Conservation (phyloP, 2,113 vertebrate genomes). For the Cyanistes caeruleus region DNA sequence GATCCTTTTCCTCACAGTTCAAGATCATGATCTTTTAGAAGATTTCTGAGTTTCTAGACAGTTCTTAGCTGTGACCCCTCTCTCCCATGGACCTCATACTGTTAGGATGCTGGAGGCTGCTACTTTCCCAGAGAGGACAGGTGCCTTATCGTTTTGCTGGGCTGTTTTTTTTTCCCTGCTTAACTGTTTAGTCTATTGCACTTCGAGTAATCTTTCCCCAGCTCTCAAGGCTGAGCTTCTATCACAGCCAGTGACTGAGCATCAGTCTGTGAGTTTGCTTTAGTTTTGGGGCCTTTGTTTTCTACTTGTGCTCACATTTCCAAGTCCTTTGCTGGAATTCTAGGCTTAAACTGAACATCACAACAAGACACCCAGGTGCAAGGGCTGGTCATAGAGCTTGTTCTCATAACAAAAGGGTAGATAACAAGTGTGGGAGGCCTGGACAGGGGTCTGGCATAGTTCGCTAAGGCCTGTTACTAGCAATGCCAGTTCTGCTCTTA, state of each 20-base stretch:
- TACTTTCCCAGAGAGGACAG: neutral
- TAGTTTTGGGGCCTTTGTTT: neutral
- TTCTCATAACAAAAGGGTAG: neutral
- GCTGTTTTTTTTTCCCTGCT: neutral
- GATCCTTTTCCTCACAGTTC: neutral
- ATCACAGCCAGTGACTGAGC: neutral
- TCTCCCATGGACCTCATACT: neutral
- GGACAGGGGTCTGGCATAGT: neutral
- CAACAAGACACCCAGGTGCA: neutral
- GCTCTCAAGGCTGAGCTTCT: neutral
- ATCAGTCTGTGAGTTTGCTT: neutral
- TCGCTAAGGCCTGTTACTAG: neutral
- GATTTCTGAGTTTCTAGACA: neutral
- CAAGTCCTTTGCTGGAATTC: neutral
- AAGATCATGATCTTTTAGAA: neutral
- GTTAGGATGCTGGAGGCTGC: neutral
- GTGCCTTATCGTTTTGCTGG: neutral
- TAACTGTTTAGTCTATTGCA: conserved; percentile 9
- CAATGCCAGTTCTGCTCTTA: neutral
- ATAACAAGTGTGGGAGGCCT: neutral
- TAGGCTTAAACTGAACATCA: neutral
- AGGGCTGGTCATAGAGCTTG: neutral
- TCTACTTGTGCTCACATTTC: neutral
- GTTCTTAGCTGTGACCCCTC: neutral
- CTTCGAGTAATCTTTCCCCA: neutral